Evolutionary conservation across 2,113 vertebrate species (phyloP), one percentile per base, ranked within the genome.

Genomic region (Neogale vison): DNA sequence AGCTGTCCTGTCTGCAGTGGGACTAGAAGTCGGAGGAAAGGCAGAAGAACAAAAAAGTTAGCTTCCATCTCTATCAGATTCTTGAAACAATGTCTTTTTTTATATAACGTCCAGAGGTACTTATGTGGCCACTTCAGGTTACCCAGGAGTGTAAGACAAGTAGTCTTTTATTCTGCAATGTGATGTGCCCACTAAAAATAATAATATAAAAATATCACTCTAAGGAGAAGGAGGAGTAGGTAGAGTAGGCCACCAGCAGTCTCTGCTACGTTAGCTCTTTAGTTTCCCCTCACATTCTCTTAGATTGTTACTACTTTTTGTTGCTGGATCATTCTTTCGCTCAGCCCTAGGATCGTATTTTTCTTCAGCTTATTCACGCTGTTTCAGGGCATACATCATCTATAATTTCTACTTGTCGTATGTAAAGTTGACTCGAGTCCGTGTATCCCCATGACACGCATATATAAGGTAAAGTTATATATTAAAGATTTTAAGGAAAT

Each of bases 341-440:
- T 89, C 29, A 74, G 50, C 26, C 20, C 18, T 26, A 4, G 59
- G 55, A 14, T 82, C 29, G 42, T 52, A 10, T 26, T 52, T 45
- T 13, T 36, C 7, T 4, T 21, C 63, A 57, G 85, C 92, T 77
- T 45, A 59, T 59, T 77, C 67, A 88, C 1, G 10, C 31, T 50
- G 6, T 42, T 69, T 57, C 12, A n/a, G 65, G n/a, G 47, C 89
- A 92, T 95, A 47, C 55, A 65, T 96, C 96, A 93, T 89, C 67
- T 59, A 0, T 87, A 84, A 67, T 79, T 95, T 31, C 82, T 79
- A 1, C 76, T 67, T 80, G 72, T 95, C 42, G 13, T 94, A 14
- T 61, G 7, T 80, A 4, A 71, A 77, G 50, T 39, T 89, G 67
- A 84, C 20, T 83, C 34, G n/a, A 45, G 74, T 88, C 31, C 20